These are phyloP conservation scores for Pseudomugil tenellus DNA, from an alignment of 2,797 vertebrate genomes.

Conservation along the genomic window DNA sequence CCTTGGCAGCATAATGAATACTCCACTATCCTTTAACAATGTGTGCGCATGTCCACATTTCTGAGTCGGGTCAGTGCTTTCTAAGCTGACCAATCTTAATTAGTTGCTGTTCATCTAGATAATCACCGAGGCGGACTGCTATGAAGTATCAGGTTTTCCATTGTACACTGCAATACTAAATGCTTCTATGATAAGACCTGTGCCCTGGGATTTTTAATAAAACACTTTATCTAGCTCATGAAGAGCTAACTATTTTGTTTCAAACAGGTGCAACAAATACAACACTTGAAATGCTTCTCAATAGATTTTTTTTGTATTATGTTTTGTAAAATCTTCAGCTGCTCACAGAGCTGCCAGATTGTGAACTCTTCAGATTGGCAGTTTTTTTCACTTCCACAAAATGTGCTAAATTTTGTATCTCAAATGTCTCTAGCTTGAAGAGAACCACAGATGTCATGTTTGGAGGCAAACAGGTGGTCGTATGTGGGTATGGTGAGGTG, in stretches of 20 bases:
- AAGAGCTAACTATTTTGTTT: neutral
- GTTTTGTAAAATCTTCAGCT: neutral
- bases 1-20: conserved; percentile 1
- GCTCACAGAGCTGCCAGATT: neutral
- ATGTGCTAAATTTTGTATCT: conserved; percentile 36
- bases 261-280: neutral
- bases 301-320: neutral
- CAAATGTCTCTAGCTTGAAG: conserved; percentile 85
- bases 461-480: conserved; percentile 95
- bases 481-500: conserved; percentile 97
- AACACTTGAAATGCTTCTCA: no score
- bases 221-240: neutral
- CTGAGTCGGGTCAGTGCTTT: conserved; percentile 8
- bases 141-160: conserved; percentile 15
- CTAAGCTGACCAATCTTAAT: neutral
- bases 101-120: conserved; percentile 16
- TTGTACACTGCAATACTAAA: neutral
- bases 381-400: conserved; percentile 25
- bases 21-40: conserved; percentile 26
- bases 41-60: conserved; percentile 16
- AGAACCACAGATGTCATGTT: conserved; percentile 98
- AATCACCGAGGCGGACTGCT: conserved; percentile 25
- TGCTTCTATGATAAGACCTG: neutral
- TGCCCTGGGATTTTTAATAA: neutral
- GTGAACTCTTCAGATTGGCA: neutral